These are phyloP conservation scores for Sclerodermus sp. DNA, from an alignment of 2,888 invertebrate species.

Conservation along the genomic window DNA sequence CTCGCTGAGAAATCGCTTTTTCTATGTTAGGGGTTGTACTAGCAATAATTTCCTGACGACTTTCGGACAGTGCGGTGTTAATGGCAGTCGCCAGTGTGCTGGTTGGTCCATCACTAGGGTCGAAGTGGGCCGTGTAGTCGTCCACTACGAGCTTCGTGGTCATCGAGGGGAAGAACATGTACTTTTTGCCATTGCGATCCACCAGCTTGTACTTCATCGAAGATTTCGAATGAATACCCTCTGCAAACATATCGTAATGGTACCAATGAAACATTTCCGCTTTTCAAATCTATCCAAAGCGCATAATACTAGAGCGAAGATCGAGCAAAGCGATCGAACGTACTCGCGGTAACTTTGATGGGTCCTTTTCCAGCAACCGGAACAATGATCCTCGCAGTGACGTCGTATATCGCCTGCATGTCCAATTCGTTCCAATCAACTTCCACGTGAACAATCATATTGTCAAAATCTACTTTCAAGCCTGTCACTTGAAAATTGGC, in stretches of 20 bases:
- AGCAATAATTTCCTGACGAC: slow-evolving; percentile 46
- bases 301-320: too few relatives aligned
- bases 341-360: slow-evolving; percentile 35
- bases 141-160: slow-evolving; percentile 29
- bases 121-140: slow-evolving; percentile 34
- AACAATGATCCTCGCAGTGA: slow-evolving; percentile 41
- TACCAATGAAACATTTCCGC: too few relatives aligned
- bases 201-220: slow-evolving; percentile 21
- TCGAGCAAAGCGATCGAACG: too few relatives aligned
- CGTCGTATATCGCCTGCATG: slow-evolving; percentile 38
- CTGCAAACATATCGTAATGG: slow-evolving; percentile 18
- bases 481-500: slow-evolving; percentile 21
- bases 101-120: slow-evolving; percentile 15
- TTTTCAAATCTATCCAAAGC: too few relatives aligned
- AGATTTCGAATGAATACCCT: slow-evolving; percentile 7
- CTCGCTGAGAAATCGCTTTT: slow-evolving; percentile 37
- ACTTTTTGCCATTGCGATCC: slow-evolving; percentile 27
- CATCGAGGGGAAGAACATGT: slow-evolving; percentile 37
- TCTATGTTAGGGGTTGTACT: slow-evolving; percentile 49
- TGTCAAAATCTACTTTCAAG: slow-evolving; percentile 30
- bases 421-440: slow-evolving; percentile 21
- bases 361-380: slow-evolving; percentile 41
- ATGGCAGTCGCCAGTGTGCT: slow-evolving; percentile 35
- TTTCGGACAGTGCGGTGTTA: slow-evolving; percentile 33
- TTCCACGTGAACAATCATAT: slow-evolving; percentile 21